Base-by-base conservation (phyloP, 2,888 invertebrate genomes). In the Pterobdella sp. region DNA sequence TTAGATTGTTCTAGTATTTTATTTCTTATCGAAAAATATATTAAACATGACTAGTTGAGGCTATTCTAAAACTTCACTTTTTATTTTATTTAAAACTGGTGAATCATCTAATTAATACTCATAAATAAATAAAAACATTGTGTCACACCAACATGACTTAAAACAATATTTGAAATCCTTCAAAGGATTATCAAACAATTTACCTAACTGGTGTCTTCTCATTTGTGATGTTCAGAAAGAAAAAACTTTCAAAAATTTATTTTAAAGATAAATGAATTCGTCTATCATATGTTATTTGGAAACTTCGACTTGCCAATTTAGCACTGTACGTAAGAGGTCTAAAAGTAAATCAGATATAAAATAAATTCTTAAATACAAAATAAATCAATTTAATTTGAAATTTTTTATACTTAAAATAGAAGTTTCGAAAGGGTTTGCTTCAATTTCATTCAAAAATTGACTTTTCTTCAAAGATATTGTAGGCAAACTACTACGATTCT, bases 201-300 rank as follows among this genome's bases (percentile, higher is more conserved):
- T 7, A 56, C 60, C 60, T 56, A 26, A 26, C 60, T 56, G 60
- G n/a, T 56, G n/a, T 22, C 60, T 56, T 56, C 60, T 56, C 60
- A 56, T 56, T n/a, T 56, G 18, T 7, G n/a, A 56, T 42, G 26
- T 56, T 56, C 3, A 56, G 26, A 26, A 26, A 26, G 26, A 42
- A 18, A 42, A 42, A 42, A 42, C 18, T 7, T 42, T 42, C 18
- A 18, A 42, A 42, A 42, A 7, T 42, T 42, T 42, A 42, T 14
- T 42, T 42, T 42, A 42, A 22, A 42, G 49, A 42, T 42, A 42
- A 14, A 42, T 42, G 7, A 14, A 14, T 22, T 14, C 7, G 22
- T 14, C 7, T 14, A 22, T 7, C 49, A 42, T 42, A 42, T 42
- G 49, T 42, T 42, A 42, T 42, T 42, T 18, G 18, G 42, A 42